Conservation (phyloP, 2,888 invertebrate genomes). For the Agrochola litura region DNA sequence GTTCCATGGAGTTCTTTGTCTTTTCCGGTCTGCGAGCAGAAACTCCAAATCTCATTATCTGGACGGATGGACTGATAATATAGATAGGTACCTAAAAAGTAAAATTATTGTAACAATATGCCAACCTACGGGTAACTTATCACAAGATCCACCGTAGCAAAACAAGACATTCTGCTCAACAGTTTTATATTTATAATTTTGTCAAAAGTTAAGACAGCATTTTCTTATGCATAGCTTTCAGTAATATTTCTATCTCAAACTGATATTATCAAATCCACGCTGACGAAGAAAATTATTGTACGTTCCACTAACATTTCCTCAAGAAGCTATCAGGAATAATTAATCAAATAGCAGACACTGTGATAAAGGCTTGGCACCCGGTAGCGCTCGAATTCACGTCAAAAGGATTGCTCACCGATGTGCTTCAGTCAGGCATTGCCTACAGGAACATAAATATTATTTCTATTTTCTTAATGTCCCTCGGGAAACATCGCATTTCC, state of each 20-base stretch:
- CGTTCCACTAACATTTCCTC: slow-evolving; percentile 23
- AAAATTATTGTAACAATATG: not conserved
- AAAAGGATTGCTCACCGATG: slow-evolving; percentile 42
- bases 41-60: not conserved
- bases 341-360: slow-evolving; percentile 52
- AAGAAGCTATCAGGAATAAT: slow-evolving; percentile 52
- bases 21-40: not conserved
- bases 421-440: slow-evolving; percentile 24
- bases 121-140: not conserved
- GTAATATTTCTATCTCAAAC: not conserved
- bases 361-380: slow-evolving; percentile 51
- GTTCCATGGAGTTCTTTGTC: not conserved
- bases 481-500: no score
- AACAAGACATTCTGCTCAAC: not conserved
- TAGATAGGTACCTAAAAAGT: not conserved
- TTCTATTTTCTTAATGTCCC: no score
- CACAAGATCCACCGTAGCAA: not conserved
- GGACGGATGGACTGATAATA: no score
- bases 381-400: slow-evolving; percentile 38
- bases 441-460: slow-evolving; percentile 7
- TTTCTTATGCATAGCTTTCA: not conserved
- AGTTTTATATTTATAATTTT: not conserved
- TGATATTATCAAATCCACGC: not conserved
- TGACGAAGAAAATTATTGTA: slow-evolving; percentile 20
- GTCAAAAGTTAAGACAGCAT: not conserved